Evolutionary conservation across 2,888 invertebrate species (phyloP).

Genomic region (Lasioglossum vierecki): DNA sequence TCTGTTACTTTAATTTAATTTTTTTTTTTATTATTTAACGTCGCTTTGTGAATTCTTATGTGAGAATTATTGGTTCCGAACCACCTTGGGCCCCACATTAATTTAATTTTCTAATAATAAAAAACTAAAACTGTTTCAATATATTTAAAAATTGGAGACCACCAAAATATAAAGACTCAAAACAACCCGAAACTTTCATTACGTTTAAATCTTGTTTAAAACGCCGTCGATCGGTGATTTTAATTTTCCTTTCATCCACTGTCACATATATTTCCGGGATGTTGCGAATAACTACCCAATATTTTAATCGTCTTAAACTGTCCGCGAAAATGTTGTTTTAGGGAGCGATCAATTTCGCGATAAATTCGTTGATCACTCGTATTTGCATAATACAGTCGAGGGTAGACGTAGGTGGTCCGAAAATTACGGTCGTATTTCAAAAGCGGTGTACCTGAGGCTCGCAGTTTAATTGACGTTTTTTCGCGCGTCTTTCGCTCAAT

Average conservation of each 20-base stretch:
- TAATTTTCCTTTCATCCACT: neutral
- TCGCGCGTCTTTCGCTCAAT: conserved; percentile 44
- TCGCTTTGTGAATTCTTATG: too few species aligned
- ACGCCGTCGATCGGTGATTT: neutral
- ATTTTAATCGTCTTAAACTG: neutral
- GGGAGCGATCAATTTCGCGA: conserved; percentile 17
- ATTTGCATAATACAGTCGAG: neutral
- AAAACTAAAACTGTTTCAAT: neutral
- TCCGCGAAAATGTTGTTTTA: conserved; percentile 1
- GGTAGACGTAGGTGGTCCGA: neutral
- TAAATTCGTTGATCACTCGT: conserved; percentile 16
- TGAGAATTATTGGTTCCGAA: too few species aligned
- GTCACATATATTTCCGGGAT: neutral
- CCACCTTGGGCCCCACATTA: too few species aligned
- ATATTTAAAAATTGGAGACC: too few species aligned
- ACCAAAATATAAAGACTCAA: neutral
- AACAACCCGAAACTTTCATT: neutral
- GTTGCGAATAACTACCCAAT: neutral
- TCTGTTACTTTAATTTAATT: neutral
- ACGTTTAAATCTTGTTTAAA: neutral
- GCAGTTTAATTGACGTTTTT: conserved; percentile 46
- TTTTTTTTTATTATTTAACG: too few species aligned
- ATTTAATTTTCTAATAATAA: neutral
- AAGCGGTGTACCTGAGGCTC: conserved; percentile 21
- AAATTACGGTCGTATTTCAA: conserved; percentile 39